Conservation (phyloP, 1,140 invertebrate genomes). For the Cherax quadricarinatus region DNA sequence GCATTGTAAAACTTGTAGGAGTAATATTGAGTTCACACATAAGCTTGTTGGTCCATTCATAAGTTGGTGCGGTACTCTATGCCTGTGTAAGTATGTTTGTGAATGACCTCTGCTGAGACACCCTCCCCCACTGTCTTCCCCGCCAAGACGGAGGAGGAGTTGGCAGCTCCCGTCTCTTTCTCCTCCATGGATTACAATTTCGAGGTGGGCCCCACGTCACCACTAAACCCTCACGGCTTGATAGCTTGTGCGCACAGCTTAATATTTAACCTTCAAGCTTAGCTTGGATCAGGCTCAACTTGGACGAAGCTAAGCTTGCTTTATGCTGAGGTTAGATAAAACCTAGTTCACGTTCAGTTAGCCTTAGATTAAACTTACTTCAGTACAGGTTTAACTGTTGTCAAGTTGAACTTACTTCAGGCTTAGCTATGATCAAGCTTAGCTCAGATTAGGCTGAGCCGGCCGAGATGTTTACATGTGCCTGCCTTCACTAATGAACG, state of each 20-base stretch:
- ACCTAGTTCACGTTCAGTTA: not conserved
- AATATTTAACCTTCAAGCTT: not conserved
- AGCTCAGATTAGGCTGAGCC: not conserved
- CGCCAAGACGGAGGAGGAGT: conserved; percentile 64
- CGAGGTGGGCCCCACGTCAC: conserved; percentile 79
- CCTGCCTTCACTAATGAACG: no score
- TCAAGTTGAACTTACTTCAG: not conserved
- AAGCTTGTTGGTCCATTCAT: no score
- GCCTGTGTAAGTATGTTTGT: not conserved
- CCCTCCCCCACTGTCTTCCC: conserved; percentile 22
- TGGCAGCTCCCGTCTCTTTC: conserved; percentile 87
- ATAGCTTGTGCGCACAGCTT: not conserved
- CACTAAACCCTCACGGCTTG: not conserved
- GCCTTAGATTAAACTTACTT: not conserved
- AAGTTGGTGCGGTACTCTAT: no score
- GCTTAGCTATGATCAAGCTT: not conserved
- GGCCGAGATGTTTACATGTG: no score
- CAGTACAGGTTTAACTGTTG: not conserved
- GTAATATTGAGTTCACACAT: no score
- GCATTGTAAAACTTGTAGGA: no score
- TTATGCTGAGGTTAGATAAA: not conserved
- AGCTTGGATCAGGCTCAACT: no score
- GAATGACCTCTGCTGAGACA: conserved; percentile 6
- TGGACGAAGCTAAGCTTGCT: no score
- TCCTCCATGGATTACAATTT: conserved; percentile 95